A percentile compares a stretch with the other conserved stretches of the same genome.
Conservation (phyloP, 2,113 vertebrate species). For the Orientallactaga bullata region DNA sequence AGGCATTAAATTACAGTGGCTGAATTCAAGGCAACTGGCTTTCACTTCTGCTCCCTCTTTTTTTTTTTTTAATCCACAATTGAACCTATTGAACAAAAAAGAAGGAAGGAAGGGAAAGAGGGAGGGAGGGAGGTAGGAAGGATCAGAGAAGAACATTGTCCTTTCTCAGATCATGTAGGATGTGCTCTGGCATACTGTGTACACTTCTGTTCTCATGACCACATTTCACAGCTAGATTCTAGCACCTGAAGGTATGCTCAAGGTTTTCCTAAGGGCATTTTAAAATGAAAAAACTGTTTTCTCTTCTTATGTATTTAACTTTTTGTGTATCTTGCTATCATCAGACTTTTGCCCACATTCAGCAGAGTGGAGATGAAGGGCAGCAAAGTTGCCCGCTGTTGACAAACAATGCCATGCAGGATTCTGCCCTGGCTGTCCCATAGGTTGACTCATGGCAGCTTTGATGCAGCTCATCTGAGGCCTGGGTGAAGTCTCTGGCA, state of each 20-base stretch:
- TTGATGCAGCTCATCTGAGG: neutral
- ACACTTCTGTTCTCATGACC: neutral
- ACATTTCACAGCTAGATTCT: neutral
- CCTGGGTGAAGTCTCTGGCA: neutral
- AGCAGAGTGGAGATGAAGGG: neutral
- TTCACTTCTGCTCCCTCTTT: neutral
- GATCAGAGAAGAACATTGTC: neutral
- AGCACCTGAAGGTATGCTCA: neutral
- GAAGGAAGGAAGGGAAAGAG: neutral
- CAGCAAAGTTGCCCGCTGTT: neutral
- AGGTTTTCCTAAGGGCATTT: neutral
- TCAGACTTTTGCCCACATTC: neutral
- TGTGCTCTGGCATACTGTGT: neutral
- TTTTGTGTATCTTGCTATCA: neutral
- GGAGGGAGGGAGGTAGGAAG: neutral
- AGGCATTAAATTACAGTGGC: neutral
- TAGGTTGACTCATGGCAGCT: neutral
- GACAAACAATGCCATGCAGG: neutral
- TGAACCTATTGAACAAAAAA: neutral
- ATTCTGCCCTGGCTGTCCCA: no score
- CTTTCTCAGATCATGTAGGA: neutral
- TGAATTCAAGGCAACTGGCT: slow-evolving; percentile 14
- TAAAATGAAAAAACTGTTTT: neutral
- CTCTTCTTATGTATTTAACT: neutral
- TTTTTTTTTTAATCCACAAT: neutral